phyloP scores from a whole-genome alignment of 1,140 invertebrate genomes.

The Magallana ariakensis region DNA sequence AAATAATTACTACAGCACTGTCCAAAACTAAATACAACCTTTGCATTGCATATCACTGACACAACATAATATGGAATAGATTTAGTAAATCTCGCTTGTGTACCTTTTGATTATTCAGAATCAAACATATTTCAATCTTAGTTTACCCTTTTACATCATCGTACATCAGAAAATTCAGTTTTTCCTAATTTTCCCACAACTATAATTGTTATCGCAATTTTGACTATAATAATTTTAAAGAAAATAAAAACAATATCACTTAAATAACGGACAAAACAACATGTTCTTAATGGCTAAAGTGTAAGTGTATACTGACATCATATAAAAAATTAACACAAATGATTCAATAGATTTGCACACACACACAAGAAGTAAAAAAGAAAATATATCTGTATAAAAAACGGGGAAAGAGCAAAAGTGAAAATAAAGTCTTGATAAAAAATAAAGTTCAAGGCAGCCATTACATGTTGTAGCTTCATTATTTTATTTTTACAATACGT shows the following conservation, averaged over 20 bases:
- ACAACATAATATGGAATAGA: neutral
- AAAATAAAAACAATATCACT: too few relatives aligned
- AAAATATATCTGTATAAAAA: neutral
- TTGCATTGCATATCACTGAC: constrained; percentile 18
- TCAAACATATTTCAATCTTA: too few relatives aligned
- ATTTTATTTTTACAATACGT: neutral
- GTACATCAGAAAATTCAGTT: too few relatives aligned
- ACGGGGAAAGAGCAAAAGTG: neutral
- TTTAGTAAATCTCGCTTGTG: too few relatives aligned
- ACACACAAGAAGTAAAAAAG: neutral
- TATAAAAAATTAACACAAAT: neutral
- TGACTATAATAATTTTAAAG: too few relatives aligned
- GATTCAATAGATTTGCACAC: neutral
- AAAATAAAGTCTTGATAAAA: neutral
- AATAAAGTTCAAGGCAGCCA: constrained; percentile 24
- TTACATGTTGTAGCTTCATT: neutral
- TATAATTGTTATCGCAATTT: too few relatives aligned
- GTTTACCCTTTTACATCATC: too few relatives aligned
- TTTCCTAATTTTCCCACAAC: too few relatives aligned
- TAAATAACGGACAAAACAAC: too few relatives aligned
- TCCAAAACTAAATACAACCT: neutral
- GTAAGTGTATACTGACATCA: too few relatives aligned
- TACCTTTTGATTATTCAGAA: too few relatives aligned
- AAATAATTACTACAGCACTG: constrained; percentile 1
- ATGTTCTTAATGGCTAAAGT: too few relatives aligned